These are phyloP conservation scores for Erynnis tages DNA, from an alignment of 2,888 invertebrate species.

Conservation along the genomic window DNA sequence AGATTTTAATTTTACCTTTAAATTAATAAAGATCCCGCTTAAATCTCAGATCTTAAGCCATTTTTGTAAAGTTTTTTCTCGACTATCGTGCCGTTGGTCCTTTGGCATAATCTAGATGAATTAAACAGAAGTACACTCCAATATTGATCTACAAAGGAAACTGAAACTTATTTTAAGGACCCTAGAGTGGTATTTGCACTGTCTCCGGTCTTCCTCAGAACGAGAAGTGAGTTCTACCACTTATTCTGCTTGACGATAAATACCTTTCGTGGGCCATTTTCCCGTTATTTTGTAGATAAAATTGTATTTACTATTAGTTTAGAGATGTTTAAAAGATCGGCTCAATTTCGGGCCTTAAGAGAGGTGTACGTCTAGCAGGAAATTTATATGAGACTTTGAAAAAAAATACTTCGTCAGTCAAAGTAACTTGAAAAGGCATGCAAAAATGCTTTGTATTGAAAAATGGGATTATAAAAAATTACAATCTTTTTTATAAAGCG, in stretches of 20 bases:
- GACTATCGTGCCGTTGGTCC: constrained; percentile 21
- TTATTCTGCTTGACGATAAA: constrained; percentile 14
- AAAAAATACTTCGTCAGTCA: no score
- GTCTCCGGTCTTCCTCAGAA: neutral
- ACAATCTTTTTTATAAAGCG: constrained; percentile 17
- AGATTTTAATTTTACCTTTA: no score
- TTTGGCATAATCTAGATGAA: constrained; percentile 25
- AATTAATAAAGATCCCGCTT: neutral
- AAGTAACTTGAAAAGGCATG: neutral
- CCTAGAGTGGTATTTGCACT: constrained; percentile 15
- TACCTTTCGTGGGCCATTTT: constrained; percentile 10
- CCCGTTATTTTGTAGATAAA: neutral
- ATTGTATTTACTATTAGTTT: neutral
- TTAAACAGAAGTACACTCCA: constrained; percentile 24
- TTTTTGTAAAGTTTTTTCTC: constrained; percentile 14
- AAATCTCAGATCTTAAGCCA: constrained; percentile 9
- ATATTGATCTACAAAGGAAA: constrained; percentile 7
- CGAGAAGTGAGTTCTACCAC: constrained; percentile 19
- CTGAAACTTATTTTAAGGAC: neutral
- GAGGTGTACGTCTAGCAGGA: no score
- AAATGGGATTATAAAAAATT: constrained; percentile 9
- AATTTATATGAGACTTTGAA: no score
- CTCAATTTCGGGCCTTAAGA: no score
- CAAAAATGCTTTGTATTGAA: neutral
- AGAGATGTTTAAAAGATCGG: no score